These are phyloP conservation scores for Miltochrista miniata DNA, from an alignment of 2,888 invertebrate species.

Conservation along the genomic window DNA sequence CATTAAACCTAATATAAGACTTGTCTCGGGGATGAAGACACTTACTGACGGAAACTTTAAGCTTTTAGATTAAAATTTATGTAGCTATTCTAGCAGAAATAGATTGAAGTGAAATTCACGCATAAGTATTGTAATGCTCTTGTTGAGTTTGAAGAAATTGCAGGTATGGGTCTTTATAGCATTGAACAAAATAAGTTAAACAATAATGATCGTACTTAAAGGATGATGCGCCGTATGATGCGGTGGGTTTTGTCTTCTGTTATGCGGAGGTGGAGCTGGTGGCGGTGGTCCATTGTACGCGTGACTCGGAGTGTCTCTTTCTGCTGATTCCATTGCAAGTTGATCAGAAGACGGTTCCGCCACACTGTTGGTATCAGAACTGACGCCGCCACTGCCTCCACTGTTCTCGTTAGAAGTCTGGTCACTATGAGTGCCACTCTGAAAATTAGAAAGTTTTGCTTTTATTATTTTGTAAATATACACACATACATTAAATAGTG, in stretches of 20 bases:
- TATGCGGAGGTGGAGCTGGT: slow-evolving; percentile 86
- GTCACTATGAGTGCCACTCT: slow-evolving; percentile 72
- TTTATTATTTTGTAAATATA: not conserved
- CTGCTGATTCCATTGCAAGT: slow-evolving; percentile 88
- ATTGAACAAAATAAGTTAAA: too few relatives aligned
- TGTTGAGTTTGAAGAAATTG: too few relatives aligned
- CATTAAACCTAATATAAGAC: too few relatives aligned
- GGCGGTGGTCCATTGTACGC: slow-evolving; percentile 80
- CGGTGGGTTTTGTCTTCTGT: slow-evolving; percentile 88
- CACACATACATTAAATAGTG: not conserved
- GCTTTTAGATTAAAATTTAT: too few relatives aligned
- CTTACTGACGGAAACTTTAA: too few relatives aligned
- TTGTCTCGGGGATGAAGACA: too few relatives aligned
- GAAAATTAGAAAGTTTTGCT: slow-evolving; percentile 43
- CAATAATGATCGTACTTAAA: slow-evolving; percentile 58
- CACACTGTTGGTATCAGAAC: slow-evolving; percentile 80
- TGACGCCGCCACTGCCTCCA: slow-evolving; percentile 81
- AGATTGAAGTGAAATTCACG: too few relatives aligned
- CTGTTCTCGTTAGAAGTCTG: slow-evolving; percentile 79
- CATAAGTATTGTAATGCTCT: too few relatives aligned
- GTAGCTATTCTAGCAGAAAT: too few relatives aligned
- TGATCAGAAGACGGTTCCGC: slow-evolving; percentile 86
- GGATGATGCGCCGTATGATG: slow-evolving; percentile 85
- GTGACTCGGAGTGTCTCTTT: slow-evolving; percentile 83
- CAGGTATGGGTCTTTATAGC: too few relatives aligned